A percentile compares a stretch with the other conserved stretches of the same genome.
Conservation (phyloP, 2,113 vertebrate species). For the Leucosticte australis region DNA sequence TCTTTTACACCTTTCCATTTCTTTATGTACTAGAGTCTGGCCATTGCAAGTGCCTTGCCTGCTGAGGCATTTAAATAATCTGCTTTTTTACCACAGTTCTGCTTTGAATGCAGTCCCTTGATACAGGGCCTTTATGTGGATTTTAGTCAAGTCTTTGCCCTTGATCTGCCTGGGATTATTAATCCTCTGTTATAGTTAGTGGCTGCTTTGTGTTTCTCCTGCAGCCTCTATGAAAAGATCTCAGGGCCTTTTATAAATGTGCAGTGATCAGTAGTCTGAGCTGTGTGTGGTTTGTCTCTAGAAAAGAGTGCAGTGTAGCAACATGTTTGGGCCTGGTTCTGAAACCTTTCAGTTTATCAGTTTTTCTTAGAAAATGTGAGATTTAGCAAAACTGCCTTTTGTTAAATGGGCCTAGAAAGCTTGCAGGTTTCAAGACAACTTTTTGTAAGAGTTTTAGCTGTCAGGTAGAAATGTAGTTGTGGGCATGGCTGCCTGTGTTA, state of each 20-base stretch:
- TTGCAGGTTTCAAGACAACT: background rate
- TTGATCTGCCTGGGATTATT: conserved; percentile 5
- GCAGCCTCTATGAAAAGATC: background rate
- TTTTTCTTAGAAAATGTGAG: background rate
- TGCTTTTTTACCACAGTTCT: background rate
- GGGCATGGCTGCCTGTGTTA: background rate
- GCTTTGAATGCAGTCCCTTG: background rate
- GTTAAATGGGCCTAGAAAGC: background rate
- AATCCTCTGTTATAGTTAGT: background rate
- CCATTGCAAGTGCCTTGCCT: background rate
- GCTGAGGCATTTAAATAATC: background rate
- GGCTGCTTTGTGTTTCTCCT: background rate
- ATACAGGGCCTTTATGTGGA: background rate
- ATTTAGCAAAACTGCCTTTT: background rate
- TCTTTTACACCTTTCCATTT: background rate
- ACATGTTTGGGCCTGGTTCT: background rate
- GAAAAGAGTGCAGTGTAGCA: background rate
- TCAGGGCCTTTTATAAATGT: background rate
- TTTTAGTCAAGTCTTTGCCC: background rate
- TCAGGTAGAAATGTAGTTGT: background rate
- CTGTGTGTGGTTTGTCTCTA: background rate
- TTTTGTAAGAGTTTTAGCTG: background rate
- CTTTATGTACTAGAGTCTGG: background rate
- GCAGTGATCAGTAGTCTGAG: background rate
- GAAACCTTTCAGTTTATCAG: background rate